These are phyloP conservation scores for Ptiloglossa arizonensis DNA, from an alignment of 1,140 invertebrate species.

Conservation along the genomic window DNA sequence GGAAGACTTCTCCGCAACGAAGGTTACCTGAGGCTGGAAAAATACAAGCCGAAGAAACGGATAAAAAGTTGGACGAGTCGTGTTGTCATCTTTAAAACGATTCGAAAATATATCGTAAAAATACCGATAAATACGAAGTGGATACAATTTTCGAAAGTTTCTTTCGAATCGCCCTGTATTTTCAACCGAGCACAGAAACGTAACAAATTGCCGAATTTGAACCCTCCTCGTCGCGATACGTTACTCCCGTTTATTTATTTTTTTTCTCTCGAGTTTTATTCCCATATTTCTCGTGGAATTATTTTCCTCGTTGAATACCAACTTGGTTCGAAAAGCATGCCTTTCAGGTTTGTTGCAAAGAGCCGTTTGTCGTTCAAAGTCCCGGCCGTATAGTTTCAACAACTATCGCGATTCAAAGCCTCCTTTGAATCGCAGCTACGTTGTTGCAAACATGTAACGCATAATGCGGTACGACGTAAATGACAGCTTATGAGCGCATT, in stretches of 20 bases:
- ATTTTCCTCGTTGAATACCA: background rate
- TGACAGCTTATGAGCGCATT: background rate
- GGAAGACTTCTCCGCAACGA: conserved; percentile 58
- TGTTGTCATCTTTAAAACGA: too few relatives aligned
- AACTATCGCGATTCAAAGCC: background rate
- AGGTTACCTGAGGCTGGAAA: conserved; percentile 68
- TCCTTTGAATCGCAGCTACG: background rate
- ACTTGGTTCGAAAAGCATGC: background rate
- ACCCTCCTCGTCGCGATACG: too few relatives aligned
- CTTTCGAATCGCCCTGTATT: too few relatives aligned
- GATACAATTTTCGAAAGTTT: too few relatives aligned
- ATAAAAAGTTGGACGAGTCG: background rate
- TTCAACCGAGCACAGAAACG: too few relatives aligned
- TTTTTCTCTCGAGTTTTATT: too few relatives aligned
- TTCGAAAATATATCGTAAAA: too few relatives aligned
- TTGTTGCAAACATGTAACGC: background rate
- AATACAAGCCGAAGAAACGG: conserved; percentile 10
- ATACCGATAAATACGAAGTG: too few relatives aligned
- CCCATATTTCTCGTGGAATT: background rate
- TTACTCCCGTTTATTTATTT: background rate
- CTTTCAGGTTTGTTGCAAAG: background rate
- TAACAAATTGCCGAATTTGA: too few relatives aligned
- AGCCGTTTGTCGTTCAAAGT: background rate
- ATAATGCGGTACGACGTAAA: background rate
- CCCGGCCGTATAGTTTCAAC: background rate